Base-by-base conservation (phyloP, 2,888 invertebrate genomes). In the Drosophila quasianomalipes region DNA sequence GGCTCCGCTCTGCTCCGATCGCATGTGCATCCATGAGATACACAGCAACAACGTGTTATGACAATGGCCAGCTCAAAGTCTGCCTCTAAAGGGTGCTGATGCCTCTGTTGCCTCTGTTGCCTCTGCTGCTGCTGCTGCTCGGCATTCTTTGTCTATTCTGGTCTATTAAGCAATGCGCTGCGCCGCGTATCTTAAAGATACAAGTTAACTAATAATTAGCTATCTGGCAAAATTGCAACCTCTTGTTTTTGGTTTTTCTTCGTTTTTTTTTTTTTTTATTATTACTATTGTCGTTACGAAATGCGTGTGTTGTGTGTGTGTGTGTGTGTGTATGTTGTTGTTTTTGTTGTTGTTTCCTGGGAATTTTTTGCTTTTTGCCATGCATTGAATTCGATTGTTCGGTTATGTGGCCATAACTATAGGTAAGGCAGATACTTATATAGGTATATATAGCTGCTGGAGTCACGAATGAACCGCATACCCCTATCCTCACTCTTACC, bases 131-230 rank as follows among this genome's bases (percentile, higher is more conserved):
- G 1, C 41, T 44, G 44, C 14, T 47, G 44, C 44, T 22, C 47
- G 59, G 52, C 54, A 67, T 74, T 69, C 71, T 65, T 75, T 75
- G 76, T 74, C 16, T 47, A 80, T 83, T 84, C 90, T 89, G 89
- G 89, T 85, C 85, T 85, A 85, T 85, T 85, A 87, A 85, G 85
- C 89, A 85, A 85, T 86, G 89, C 73, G 71, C 66, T 78, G 72
- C 71, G 76, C 53, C 76, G 80, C 66, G 80, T 85, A 83, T 88
- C 85, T 85, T 86, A 88, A 88, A 86, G 90, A 86, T 86, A 90
- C 89, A 90, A 89, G 87, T 88, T 88, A 88, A 88, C 87, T 90
- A 89, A 86, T 88, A 89, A 88, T 89, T 87, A 87, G 86, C 78
- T 81, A 28, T 71, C 83, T 66, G 67, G 72, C 83, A 74, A 84